phyloP scores from a whole-genome alignment of 2,888 invertebrate genomes.

The Deilephila elpenor region DNA sequence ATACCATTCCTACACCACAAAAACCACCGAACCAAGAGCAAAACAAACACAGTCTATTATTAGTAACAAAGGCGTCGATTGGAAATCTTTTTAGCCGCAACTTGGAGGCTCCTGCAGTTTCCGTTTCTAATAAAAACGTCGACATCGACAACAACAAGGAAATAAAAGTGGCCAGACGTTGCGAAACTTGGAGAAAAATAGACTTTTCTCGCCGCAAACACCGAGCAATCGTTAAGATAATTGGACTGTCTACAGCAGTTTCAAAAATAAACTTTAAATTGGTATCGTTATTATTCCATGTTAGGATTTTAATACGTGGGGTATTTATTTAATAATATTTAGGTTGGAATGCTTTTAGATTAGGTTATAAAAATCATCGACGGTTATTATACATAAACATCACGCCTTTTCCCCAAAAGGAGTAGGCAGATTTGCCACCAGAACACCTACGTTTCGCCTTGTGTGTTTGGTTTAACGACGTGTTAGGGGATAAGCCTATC shows the following conservation, averaged over 20 bases:
- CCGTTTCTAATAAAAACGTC: slow-evolving; percentile 47
- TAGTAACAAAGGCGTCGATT: slow-evolving; percentile 12
- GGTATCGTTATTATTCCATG: no score
- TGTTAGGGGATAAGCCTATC: no score
- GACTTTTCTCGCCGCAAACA: slow-evolving; percentile 4
- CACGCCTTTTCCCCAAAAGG: no score
- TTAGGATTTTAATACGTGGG: no score
- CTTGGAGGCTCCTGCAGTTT: slow-evolving; percentile 30
- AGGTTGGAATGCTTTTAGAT: no score
- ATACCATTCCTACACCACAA: no score
- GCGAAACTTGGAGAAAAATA: slow-evolving; percentile 3
- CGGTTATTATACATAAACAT: no score
- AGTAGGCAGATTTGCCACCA: no score
- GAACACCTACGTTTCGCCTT: no score
- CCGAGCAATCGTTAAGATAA: slow-evolving; percentile 11
- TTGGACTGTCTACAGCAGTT: neutral
- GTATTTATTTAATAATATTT: no score
- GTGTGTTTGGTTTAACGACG: no score
- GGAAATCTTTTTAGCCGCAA: slow-evolving; percentile 13
- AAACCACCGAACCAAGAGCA: neutral
- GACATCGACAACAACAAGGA: slow-evolving; percentile 19
- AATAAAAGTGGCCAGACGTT: slow-evolving; percentile 1
- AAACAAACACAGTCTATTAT: slow-evolving; percentile 1
- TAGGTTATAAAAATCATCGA: no score
- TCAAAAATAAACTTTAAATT: neutral